These are phyloP conservation scores for Edolisoma coerulescens DNA, from an alignment of 2,113 vertebrate species.

Conservation along the genomic window DNA sequence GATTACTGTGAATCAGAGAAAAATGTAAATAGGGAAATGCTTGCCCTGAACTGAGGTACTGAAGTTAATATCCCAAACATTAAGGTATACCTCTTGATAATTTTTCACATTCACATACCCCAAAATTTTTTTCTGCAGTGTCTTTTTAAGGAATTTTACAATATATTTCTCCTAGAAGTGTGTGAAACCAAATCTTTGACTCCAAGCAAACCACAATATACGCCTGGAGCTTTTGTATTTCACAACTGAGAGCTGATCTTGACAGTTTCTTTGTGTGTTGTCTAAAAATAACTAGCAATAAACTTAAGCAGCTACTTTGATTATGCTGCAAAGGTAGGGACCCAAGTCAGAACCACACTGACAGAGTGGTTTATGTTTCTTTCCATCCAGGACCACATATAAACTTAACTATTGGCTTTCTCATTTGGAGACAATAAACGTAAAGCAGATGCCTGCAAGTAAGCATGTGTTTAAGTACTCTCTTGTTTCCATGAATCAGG, in stretches of 20 bases:
- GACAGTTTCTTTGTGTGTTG: not conserved
- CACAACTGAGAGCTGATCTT: not conserved
- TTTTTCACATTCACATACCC: not conserved
- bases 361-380: not conserved
- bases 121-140: not conserved
- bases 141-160: not conserved
- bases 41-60: not conserved
- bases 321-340: not conserved
- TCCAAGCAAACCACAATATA: not conserved
- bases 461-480: constrained; percentile 39
- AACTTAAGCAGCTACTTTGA: not conserved
- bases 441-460: constrained; percentile 22
- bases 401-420: constrained; percentile 17
- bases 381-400: not conserved
- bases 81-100: not conserved
- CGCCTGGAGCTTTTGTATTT: not conserved
- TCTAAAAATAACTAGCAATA: not conserved
- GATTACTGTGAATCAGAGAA: not conserved
- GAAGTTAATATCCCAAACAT: not conserved
- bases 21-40: not conserved
- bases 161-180: not conserved
- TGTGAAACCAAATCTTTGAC: not conserved
- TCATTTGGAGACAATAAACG: not conserved
- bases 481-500: constrained; percentile 38
- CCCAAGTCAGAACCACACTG: not conserved